Base-by-base conservation (phyloP, 1,140 invertebrate species). In the Bombyx mandarina region DNA sequence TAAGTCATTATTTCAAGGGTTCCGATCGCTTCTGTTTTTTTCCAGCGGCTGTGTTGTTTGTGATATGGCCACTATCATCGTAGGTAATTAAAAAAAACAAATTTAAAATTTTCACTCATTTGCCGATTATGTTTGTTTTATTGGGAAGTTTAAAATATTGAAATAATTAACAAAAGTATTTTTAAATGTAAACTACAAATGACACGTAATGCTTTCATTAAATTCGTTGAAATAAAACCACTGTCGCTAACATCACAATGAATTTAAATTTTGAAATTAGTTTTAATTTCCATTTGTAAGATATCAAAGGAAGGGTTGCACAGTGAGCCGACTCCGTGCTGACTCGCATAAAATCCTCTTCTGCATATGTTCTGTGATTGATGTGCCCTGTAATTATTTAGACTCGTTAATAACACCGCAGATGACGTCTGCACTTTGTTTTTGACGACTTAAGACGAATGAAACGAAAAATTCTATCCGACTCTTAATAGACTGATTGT, bases 321-420 rank as follows among this genome's bases (percentile, higher is more conserved):
- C 73, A 75, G 76, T 73, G 78, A 68, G 74, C 73, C 70, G 74
- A 71, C 69, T 71, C 71, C 60, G 62, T 71, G 78, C 50, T 22
- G 82, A 85, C 67, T 81, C 79, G 79, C 84, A 84, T 1, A 35
- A 35, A 35, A 35, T 35, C 26, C 26, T 35, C 26, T 35, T 35
- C 83, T 86, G 80, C 83, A 86, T 86, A 76, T 78, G 75, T 75
- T 73, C 72, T 69, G 77, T 88, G 88, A 89, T 88, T 88, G 88
- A 89, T 89, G 88, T 83, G 75, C 86, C 76, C 84, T 88, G 82
- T 88, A 89, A 89, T 89, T 89, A 88, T 88, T 83, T 79, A 79
- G 88, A 89, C 86, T 79, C 79, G 81, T 82, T 89, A 89, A 89
- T 89, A 89, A 89, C 82, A 88, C 85, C 80, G 79, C 82, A 74